Percentiles rank a stretch among this genome's conserved stretches.
phyloP scores from a whole-genome alignment of 1,140 invertebrate genomes.

The Apolygus lucorum region DNA sequence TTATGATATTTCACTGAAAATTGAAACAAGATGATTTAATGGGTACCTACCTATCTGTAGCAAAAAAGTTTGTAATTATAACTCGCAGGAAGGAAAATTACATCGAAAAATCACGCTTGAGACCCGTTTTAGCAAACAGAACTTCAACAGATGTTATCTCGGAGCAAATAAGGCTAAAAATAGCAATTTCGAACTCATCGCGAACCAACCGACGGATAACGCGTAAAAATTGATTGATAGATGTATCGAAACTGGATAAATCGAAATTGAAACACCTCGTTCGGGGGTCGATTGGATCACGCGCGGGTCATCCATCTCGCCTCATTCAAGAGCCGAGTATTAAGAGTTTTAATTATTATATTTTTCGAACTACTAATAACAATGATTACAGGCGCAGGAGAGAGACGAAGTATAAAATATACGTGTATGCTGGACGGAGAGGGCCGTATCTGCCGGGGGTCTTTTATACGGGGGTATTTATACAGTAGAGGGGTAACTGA shows the following conservation, averaged over 20 bases:
- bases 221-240: not conserved
- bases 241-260: constrained; percentile 3
- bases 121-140: no score
- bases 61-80: no score
- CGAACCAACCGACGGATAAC: not conserved
- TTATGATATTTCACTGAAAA: no score
- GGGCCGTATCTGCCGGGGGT: not conserved
- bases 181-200: not conserved
- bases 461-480: not conserved
- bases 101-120: no score
- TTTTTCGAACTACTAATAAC: constrained; percentile 10
- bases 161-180: no score
- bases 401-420: not conserved
- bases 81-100: no score
- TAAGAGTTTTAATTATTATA: constrained; percentile 15
- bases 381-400: not conserved
- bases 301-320: not conserved
- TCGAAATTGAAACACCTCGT: constrained; percentile 3
- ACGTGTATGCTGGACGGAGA: no score
- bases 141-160: no score
- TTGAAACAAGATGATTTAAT: no score
- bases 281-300: constrained; percentile 8
- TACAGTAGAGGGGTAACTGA: constrained; percentile 13
- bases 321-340: not conserved
- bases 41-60: no score